Conservation (phyloP, 2,797 vertebrate genomes). For the Fringilla coelebs region DNA sequence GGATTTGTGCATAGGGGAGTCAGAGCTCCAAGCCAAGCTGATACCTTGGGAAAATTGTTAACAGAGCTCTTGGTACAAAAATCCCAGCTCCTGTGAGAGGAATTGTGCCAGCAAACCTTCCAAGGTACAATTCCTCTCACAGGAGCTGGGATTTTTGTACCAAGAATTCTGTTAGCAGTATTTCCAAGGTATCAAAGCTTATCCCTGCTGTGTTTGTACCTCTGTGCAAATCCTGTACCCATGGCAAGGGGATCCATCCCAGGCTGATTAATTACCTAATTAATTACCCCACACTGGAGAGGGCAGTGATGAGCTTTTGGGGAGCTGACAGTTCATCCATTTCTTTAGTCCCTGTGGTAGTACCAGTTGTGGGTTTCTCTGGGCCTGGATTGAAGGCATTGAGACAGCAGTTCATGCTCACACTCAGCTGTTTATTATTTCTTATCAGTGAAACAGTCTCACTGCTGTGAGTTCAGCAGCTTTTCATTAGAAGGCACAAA, state of each 20-base stretch:
- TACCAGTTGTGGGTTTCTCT: too few relatives aligned
- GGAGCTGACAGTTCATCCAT: not conserved
- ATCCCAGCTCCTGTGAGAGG: not conserved
- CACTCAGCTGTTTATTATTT: too few relatives aligned
- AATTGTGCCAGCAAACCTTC: not conserved
- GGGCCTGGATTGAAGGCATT: too few relatives aligned
- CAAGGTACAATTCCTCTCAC: not conserved
- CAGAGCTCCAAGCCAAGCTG: not conserved
- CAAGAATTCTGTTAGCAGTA: fast-evolving
- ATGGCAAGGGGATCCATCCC: not conserved
- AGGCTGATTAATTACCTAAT: constrained; percentile 5
- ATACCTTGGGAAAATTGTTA: not conserved
- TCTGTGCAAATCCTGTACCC: not conserved
- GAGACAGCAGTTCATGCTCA: too few relatives aligned
- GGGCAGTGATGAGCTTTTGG: not conserved
- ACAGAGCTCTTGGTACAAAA: not conserved
- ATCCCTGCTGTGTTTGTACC: not conserved
- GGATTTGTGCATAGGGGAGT: not conserved
- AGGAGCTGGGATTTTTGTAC: too few relatives aligned
- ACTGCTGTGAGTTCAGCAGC: too few relatives aligned
- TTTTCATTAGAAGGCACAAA: too few relatives aligned
- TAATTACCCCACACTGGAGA: not conserved
- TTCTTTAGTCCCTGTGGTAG: not conserved
- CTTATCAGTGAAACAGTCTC: too few relatives aligned
- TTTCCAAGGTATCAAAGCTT: not conserved